phyloP scores from a whole-genome alignment of 1,140 invertebrate genomes.

The Brachionus sp. region DNA sequence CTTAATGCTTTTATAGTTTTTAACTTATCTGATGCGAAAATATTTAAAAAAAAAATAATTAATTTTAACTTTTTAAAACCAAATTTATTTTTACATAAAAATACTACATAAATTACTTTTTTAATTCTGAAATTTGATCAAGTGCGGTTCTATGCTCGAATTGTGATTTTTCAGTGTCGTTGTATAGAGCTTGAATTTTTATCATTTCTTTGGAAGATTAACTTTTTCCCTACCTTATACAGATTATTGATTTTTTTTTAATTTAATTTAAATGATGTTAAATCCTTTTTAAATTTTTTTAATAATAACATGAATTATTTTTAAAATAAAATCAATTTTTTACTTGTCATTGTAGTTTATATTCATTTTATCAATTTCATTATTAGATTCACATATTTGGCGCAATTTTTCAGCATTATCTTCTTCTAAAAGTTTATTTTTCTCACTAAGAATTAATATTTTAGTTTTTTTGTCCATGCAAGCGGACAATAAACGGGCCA shows the following conservation, averaged over 20 bases:
- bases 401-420: neutral
- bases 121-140: neutral
- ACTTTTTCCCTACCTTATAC: neutral
- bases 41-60: neutral
- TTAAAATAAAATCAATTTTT: neutral
- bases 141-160: neutral
- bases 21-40: neutral
- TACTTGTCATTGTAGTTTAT: neutral
- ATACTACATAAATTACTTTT: neutral
- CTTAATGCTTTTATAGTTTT: neutral
- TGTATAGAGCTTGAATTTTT: neutral
- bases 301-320: neutral
- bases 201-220: neutral
- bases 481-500: neutral
- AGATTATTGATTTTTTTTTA: neutral
- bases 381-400: neutral
- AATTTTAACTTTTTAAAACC: neutral
- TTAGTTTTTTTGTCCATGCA: no score
- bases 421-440: neutral
- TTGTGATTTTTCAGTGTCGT: neutral
- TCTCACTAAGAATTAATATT: neutral
- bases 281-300: neutral
- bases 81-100: neutral
- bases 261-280: neutral
- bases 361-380: neutral